Evolutionary conservation across 2,113 vertebrate genomes (phyloP).

Genomic region (Reinhardtius hippoglossoides): DNA sequence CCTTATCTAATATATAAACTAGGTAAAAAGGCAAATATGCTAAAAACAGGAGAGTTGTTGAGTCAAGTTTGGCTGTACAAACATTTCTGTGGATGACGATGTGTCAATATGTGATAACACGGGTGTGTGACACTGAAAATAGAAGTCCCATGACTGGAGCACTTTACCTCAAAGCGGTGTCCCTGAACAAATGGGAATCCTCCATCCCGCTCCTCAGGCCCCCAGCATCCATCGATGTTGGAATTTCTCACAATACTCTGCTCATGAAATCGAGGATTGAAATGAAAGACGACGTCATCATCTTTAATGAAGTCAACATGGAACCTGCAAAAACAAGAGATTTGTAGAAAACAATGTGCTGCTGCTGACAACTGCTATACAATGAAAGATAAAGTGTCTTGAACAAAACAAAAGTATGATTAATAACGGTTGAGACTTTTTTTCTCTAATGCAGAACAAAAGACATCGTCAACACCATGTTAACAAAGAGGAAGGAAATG

Average conservation of each 20-base stretch:
- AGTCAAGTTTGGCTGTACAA: neutral
- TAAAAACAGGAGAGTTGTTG: neutral
- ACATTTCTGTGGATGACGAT: neutral
- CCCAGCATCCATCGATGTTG: constrained; percentile 78
- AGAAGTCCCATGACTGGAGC: neutral
- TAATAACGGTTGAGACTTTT: neutral
- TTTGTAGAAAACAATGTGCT: neutral
- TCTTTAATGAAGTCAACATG: constrained; percentile 82
- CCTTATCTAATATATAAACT: neutral
- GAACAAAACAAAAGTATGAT: no score
- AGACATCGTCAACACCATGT: no score
- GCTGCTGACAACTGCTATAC: neutral
- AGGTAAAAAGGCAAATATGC: neutral
- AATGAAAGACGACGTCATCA: constrained; percentile 81
- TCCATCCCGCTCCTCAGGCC: constrained; percentile 82
- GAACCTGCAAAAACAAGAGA: constrained; percentile 71
- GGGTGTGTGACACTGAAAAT: neutral
- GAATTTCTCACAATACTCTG: constrained; percentile 81
- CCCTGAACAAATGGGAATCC: constrained; percentile 80
- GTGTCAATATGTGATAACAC: neutral
- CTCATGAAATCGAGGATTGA: constrained; percentile 84
- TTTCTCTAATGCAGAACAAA: no score
- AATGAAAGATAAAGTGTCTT: neutral
- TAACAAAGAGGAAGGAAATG: neutral
- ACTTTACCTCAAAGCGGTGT: constrained; percentile 82